A percentile compares a stretch with the other conserved stretches of the same genome.
phyloP scores from a whole-genome alignment of 1,140 invertebrate genomes.

The Propsilocerus akamusi region DNA sequence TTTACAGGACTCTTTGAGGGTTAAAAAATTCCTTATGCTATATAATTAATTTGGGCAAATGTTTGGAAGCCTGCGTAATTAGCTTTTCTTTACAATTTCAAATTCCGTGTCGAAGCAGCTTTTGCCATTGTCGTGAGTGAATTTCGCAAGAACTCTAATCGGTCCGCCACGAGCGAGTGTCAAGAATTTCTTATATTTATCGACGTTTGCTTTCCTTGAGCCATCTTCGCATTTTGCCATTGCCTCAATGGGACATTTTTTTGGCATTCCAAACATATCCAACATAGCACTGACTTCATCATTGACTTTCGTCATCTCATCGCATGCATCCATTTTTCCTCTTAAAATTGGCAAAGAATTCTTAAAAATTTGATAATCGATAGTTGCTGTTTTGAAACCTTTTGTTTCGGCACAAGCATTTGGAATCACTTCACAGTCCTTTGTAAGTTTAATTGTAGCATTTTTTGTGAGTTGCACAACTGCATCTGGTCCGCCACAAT shows the following conservation, averaged over 20 bases:
- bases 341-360: conserved; percentile 13
- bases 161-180: conserved; percentile 15
- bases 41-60: too few species aligned
- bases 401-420: not conserved
- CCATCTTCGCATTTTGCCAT: conserved; percentile 17
- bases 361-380: not conserved
- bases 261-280: conserved; percentile 18
- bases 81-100: not conserved
- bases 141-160: not conserved
- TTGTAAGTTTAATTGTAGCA: conserved; percentile 18
- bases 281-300: conserved; percentile 18
- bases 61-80: too few species aligned
- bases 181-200: conserved; percentile 20
- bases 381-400: conserved; percentile 1
- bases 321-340: conserved; percentile 19
- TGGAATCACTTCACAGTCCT: conserved; percentile 20
- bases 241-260: conserved; percentile 15
- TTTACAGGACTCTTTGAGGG: too few species aligned
- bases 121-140: not conserved
- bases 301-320: conserved; percentile 13
- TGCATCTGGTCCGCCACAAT: conserved; percentile 16
- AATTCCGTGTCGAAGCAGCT: not conserved
- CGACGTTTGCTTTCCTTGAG: conserved; percentile 14
- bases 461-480: conserved; percentile 14
- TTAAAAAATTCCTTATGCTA: too few species aligned